Percentiles rank a stretch among this genome's conserved stretches.
Conservation (phyloP, 2,113 vertebrate genomes). For the Podilymbus podiceps region DNA sequence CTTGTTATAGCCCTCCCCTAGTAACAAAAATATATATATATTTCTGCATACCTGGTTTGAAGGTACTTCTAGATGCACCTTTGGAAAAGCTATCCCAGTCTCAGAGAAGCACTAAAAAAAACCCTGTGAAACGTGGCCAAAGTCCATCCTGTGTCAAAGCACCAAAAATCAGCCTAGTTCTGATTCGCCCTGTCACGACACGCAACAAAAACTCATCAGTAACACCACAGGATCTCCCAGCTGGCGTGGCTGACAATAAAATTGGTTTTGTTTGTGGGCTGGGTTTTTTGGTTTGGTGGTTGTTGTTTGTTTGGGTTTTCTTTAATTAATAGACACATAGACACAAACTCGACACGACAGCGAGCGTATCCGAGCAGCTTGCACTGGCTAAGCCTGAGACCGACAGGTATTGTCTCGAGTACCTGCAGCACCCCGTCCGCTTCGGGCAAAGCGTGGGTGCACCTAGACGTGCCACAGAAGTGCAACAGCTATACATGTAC, state of each 20-base stretch:
- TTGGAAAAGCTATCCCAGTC: not conserved
- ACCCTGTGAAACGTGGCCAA: not conserved
- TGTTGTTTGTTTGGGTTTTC: not conserved
- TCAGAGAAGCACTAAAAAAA: not conserved
- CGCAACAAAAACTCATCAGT: not conserved
- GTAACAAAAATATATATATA: not conserved
- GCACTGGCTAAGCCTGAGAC: not conserved
- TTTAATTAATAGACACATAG: no score
- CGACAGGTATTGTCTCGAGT: not conserved
- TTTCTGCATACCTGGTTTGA: not conserved
- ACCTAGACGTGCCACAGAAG: not conserved
- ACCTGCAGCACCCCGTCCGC: not conserved
- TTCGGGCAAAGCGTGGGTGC: not conserved
- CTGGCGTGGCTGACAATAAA: not conserved
- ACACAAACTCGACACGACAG: no score
- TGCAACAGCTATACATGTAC: accelerated
- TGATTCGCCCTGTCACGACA: accelerated
- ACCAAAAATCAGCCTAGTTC: not conserved
- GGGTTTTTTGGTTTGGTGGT: not conserved
- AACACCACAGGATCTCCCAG: not conserved
- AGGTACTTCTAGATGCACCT: not conserved
- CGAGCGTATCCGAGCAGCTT: not conserved
- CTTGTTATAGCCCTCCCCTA: accelerated
- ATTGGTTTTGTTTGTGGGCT: not conserved
- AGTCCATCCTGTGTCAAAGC: not conserved